Evolutionary conservation across 2,797 vertebrate species (phyloP), one percentile per base, ranked within the genome.

Genomic region (Lithobates sylvaticus): DNA sequence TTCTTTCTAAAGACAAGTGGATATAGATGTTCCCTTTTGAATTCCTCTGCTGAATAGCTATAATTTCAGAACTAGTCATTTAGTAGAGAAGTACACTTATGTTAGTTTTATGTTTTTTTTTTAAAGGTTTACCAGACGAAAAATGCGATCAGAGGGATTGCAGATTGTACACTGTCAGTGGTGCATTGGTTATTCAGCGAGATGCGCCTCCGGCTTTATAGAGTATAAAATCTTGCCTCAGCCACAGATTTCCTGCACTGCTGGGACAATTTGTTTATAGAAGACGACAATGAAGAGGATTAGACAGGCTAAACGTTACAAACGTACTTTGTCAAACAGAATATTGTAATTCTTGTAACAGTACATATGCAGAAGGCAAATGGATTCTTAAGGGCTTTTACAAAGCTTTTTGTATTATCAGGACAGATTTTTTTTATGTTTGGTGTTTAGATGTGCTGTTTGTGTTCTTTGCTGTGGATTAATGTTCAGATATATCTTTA

Each of bases 11-110:
- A 44, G 69, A 73, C 76, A 26, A 61, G n/a, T 84, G 71, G n/a
- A 44, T 73, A 64, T 65, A 72, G 78, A 61, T 61, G 23, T 18
- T 61, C 47, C 47, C 83, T 77, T 32, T 71, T 78, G 68, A 34
- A 65, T 84, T 84, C 44, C 32, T 72, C 26, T 36, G 64, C 72
- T 65, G 36, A 78, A 64, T 72, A 42, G 32, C 12, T 42, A 18
- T 78, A 78, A 84, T 84, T 78, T 78, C 72, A 67, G 3, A 70
- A 50, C 58, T 29, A 67, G 44, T 74, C 39, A 47, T 74, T 74
- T 79, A 15, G 15, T 32, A 36, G 29, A 32, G 34, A 61, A 50
- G 83, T 44, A 58, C 27, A 8, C 47, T 80, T 47, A 26, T 68
- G 64, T 44, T 21, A 21, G 8, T 79, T 39, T 68, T 58, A 1